phyloP scores from a whole-genome alignment of 2,888 invertebrate species.

The Mythimna pallens region DNA sequence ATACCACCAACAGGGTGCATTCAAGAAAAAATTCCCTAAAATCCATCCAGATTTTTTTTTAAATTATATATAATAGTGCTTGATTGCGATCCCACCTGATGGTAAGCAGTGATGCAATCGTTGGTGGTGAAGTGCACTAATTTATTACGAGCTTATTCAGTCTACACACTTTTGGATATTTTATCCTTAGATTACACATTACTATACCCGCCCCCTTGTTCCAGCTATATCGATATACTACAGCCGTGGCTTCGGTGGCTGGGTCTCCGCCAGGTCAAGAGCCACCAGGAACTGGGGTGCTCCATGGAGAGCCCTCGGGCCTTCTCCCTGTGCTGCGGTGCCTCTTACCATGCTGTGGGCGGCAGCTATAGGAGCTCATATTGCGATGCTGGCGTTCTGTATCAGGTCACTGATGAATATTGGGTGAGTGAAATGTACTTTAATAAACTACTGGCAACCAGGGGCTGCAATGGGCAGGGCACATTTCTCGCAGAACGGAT shows the following conservation, averaged over 20 bases:
- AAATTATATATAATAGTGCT: too few species aligned
- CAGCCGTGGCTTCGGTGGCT: conserved; percentile 87
- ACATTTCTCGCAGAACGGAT: too few species aligned
- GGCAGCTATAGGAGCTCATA: conserved; percentile 79
- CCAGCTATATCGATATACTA: conserved; percentile 87
- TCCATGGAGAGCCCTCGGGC: conserved; percentile 86
- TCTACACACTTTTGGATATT: background rate
- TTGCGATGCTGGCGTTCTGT: conserved; percentile 85
- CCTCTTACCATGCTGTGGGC: conserved; percentile 85
- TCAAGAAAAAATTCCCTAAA: too few species aligned
- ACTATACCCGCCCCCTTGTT: conserved; percentile 23
- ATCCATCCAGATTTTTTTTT: too few species aligned
- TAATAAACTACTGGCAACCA: too few species aligned
- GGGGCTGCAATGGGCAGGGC: too few species aligned
- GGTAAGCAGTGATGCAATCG: too few species aligned
- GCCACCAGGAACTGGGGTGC: conserved; percentile 80
- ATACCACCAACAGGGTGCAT: too few species aligned
- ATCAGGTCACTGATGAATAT: conserved; percentile 83
- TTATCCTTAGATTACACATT: background rate
- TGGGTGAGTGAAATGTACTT: conserved; percentile 71
- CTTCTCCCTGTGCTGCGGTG: conserved; percentile 85
- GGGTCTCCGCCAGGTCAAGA: conserved; percentile 82
- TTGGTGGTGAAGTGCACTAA: too few species aligned
- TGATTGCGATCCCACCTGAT: too few species aligned
- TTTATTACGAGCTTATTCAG: too few species aligned